phyloP scores from a whole-genome alignment of 2,888 invertebrate species.

The Himalopsyche tibetana region DNA sequence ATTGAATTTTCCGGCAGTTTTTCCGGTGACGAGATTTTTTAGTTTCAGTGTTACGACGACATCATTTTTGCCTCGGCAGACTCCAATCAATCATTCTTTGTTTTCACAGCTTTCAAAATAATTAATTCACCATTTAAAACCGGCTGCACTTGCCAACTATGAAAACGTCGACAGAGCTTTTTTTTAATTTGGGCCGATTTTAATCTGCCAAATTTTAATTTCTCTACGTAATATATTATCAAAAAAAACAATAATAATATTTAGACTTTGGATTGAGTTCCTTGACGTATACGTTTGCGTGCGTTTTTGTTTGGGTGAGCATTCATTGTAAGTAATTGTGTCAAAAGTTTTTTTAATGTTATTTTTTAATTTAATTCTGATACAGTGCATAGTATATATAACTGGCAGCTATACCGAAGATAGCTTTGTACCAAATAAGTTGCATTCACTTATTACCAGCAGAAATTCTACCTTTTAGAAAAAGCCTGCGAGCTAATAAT shows the following conservation, averaged over 20 bases:
- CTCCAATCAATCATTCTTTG: neutral
- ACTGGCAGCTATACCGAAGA: too few relatives aligned
- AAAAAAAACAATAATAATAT: neutral
- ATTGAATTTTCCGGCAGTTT: neutral
- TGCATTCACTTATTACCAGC: too few relatives aligned
- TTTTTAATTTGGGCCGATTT: neutral
- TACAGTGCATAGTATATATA: too few relatives aligned
- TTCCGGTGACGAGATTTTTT: neutral
- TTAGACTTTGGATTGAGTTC: neutral
- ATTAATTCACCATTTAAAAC: neutral
- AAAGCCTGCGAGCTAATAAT: too few relatives aligned
- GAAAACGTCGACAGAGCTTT: neutral
- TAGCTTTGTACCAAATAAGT: too few relatives aligned
- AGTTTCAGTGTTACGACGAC: neutral
- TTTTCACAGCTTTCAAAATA: neutral
- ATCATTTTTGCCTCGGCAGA: neutral
- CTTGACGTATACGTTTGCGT: neutral
- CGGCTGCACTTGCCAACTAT: slow-evolving; percentile 3
- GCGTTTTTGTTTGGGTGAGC: too few relatives aligned
- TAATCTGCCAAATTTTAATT: slow-evolving; percentile 8
- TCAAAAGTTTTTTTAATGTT: neutral
- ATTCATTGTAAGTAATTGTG: too few relatives aligned
- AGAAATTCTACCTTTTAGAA: too few relatives aligned
- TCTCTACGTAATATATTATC: neutral
- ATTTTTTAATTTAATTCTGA: neutral